Evolutionary conservation across 2,113 vertebrate genomes (phyloP), one percentile per base, ranked within the genome.

Genomic region (Ondatra zibethicus): DNA sequence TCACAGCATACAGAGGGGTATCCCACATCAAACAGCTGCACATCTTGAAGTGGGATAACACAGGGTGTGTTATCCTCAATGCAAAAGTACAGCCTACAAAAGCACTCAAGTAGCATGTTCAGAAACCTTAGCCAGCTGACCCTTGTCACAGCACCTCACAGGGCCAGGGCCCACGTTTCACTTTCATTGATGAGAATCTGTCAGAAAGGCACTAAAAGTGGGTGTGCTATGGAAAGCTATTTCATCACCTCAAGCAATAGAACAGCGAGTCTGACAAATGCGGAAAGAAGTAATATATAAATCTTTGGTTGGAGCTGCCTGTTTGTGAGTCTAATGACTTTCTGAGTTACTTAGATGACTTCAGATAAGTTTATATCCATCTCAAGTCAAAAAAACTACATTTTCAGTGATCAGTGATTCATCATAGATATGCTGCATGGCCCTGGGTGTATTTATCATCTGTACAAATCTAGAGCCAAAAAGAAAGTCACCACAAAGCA

Each of bases 351-450:
- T 84, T 70, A 77, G 23, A 72, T 63, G 89, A 80, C 50, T 93
- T 87, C 65, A 90, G 93, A 94, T 90, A 73, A 88, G 88, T 93
- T 85, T 81, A 47, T 25, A 50, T 88, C 82, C 36, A 39, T 94
- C 82, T 89, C 19, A 50, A 65, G 75, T 96, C 65, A 85, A 85
- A 95, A 58, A 84, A 73, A 10, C 78, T 66, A 52, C 82, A 85
- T 85, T 88, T 92, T 50, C 45, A 50, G 42, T 10, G 21, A 85
- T 94, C 82, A 63, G 31, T 94, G 84, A 47, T 0, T 5, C 55
- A 12, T 70, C n/a, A 75, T 42, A 68, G 12, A 19, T 9, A 13
- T 7, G 5, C 47, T 29, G 39, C 47, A 73, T 73, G 76, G 75
- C 47, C 29, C 66, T 29, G 19, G 50, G 21, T 76, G 36, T 36